phyloP scores from a whole-genome alignment of 1,140 invertebrate species.

The Andrena cerasifolii region DNA sequence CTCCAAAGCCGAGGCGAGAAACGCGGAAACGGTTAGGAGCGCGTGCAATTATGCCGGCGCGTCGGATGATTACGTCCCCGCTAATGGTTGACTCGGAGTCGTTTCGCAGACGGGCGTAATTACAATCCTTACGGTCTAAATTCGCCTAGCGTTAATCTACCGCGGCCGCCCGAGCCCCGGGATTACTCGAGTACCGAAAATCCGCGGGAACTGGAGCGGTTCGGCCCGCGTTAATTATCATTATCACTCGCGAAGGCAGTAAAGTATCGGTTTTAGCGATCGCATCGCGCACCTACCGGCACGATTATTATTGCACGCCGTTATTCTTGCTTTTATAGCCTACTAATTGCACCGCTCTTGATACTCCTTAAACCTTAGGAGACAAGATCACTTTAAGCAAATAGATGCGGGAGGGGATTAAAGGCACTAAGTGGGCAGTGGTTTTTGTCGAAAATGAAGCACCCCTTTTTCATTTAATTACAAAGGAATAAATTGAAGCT shows the following conservation, averaged over 20 bases:
- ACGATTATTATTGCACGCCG: not conserved
- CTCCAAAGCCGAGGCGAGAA: not conserved
- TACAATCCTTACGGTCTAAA: not conserved
- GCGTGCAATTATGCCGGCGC: not conserved
- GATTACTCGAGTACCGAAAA: too few relatives aligned
- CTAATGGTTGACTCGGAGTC: not conserved
- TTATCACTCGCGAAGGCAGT: not conserved
- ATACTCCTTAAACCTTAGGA: not conserved
- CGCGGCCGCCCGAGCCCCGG: too few relatives aligned
- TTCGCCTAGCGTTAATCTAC: not conserved
- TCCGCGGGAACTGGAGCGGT: not conserved
- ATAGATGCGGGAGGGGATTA: too few relatives aligned
- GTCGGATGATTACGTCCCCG: not conserved
- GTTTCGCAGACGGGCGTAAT: not conserved
- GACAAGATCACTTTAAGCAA: too few relatives aligned
- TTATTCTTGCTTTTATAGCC: not conserved
- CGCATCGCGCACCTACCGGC: not conserved
- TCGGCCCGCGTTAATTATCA: not conserved
- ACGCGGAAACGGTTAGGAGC: slow-evolving; percentile 1
- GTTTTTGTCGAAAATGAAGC: too few relatives aligned
- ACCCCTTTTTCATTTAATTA: too few relatives aligned
- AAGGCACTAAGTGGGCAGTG: too few relatives aligned
- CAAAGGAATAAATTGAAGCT: too few relatives aligned
- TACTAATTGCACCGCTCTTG: not conserved
- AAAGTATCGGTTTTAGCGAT: not conserved